phyloP scores from a whole-genome alignment of 2,888 invertebrate species.

The Pollenia labialis region DNA sequence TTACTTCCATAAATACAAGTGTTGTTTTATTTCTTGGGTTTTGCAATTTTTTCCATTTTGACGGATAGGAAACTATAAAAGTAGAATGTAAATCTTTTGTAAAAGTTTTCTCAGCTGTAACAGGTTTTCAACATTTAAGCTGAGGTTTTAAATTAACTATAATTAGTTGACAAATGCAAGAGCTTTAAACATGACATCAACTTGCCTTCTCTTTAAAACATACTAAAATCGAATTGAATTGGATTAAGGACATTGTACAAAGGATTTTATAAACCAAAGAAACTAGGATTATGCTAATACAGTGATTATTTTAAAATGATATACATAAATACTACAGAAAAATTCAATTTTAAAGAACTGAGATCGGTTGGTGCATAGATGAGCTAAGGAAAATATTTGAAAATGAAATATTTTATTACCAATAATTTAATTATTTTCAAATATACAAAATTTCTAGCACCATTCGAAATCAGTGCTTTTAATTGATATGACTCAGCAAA shows the following conservation, averaged over 20 bases:
- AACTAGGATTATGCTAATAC: constrained; percentile 40
- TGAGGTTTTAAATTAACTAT: constrained; percentile 73
- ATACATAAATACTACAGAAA: neutral
- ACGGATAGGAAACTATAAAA: constrained; percentile 71
- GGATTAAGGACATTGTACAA: constrained; percentile 27
- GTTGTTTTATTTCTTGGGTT: constrained; percentile 20
- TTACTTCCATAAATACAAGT: constrained; percentile 37
- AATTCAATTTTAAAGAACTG: constrained; percentile 76
- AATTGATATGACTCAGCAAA: constrained; percentile 71
- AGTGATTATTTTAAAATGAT: constrained; percentile 16
- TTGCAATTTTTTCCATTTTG: constrained; percentile 11
- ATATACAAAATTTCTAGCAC: constrained; percentile 75
- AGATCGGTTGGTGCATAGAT: constrained; percentile 77
- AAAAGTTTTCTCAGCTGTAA: constrained; percentile 76
- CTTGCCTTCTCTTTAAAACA: constrained; percentile 2
- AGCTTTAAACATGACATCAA: constrained; percentile 68
- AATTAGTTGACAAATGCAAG: constrained; percentile 71
- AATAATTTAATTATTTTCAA: constrained; percentile 50
- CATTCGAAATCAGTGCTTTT: constrained; percentile 78
- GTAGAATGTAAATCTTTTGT: constrained; percentile 74
- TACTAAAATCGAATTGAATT: neutral
- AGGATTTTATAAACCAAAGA: neutral
- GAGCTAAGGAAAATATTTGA: constrained; percentile 62
- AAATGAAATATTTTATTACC: constrained; percentile 19
- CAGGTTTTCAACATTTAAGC: constrained; percentile 77